phyloP scores from a whole-genome alignment of 2,797 vertebrate genomes.

The Pristis pectinata region DNA sequence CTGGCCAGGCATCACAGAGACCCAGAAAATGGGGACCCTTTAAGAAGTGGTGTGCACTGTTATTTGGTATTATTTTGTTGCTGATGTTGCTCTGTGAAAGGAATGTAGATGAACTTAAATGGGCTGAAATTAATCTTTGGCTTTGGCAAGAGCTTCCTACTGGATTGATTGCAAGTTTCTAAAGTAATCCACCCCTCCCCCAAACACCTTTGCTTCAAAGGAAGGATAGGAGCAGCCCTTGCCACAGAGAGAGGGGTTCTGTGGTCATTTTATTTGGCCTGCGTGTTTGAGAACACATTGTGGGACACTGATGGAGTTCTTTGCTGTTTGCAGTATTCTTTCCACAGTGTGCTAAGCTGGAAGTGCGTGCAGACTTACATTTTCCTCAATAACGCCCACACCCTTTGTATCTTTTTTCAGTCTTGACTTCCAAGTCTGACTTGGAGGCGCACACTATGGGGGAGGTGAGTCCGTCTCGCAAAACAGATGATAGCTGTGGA shows the following conservation, averaged over 20 bases:
- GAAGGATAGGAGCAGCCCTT: neutral
- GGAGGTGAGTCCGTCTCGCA: neutral
- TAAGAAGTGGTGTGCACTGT: neutral
- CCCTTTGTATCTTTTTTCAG: neutral
- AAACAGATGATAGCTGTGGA: neutral
- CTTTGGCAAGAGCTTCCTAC: neutral
- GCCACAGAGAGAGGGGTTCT: neutral
- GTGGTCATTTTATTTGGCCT: neutral
- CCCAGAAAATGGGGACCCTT: too few relatives aligned
- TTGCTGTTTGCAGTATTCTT: neutral
- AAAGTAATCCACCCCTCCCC: neutral
- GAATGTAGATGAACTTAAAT: neutral
- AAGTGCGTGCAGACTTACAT: slow-evolving; percentile 17
- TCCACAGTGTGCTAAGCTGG: neutral
- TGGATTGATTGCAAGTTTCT: neutral
- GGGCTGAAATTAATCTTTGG: neutral
- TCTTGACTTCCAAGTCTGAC: neutral
- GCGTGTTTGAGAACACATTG: neutral
- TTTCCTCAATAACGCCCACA: neutral
- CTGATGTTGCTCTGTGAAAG: neutral
- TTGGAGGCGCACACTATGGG: neutral
- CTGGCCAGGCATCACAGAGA: neutral
- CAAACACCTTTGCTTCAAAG: neutral
- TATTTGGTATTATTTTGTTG: neutral
- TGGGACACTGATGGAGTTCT: neutral